Evolutionary conservation across 2,888 invertebrate genomes (phyloP), one percentile per base, ranked within the genome.

Genomic region (Formica aserva): DNA sequence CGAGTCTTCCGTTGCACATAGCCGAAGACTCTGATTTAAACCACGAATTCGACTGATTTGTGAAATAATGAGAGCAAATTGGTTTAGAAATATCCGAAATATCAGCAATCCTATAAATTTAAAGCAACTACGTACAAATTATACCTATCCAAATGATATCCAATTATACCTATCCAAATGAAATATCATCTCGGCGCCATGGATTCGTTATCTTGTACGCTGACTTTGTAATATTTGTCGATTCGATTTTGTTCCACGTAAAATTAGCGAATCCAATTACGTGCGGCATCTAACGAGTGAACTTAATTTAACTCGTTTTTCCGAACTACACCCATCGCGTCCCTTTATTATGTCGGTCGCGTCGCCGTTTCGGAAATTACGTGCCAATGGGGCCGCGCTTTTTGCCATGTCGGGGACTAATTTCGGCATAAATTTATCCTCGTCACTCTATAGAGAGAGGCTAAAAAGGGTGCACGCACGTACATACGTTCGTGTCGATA

Each of bases 181-280:
- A 66, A 75, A 65, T 52, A 76, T 66, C 35, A 18, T 48, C 11
- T 29, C 26, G 4, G 4, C n/a, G 22, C 1, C 11, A 22, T 2
- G 52, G 18, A n/a, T 22, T 77, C 38, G 22, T 57, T 71, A 57
- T 11, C 4, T 71, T 41, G 57, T 13, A 9, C 71, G 41, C 22
- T 45, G 41, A 60, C 57, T 71, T 71, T 13, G 72, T 32, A 60
- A 78, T 22, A 13, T 57, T 38, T 60, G 71, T 29, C 78, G 18
- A 45, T 18, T 60, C 72, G 45, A 78, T 71, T 77, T 71, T 18
- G 45, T 57, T 22, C 13, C 45, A 22, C 26, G 41, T 71, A 35
- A 78, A 78, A 71, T 71, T 72, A 71, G 57, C 57, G 60, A 45
- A 71, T 60, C 60, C 45, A 71, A 78, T 71, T 71, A 78, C 41